Base-by-base conservation (phyloP, 2,797 vertebrate genomes). In the Neostethus bicornis region DNA sequence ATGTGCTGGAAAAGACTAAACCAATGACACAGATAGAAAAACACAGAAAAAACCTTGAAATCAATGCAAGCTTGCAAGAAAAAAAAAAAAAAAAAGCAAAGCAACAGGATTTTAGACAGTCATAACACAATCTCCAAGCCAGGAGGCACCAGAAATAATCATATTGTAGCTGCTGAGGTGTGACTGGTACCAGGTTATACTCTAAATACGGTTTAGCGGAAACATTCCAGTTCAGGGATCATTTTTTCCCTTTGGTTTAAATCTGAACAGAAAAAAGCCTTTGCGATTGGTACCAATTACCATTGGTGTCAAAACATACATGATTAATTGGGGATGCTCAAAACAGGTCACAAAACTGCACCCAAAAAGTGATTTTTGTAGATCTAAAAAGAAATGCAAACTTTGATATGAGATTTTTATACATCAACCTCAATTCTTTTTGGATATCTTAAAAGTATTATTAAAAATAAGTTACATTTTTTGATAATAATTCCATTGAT, bases 1-100 rank as follows among this genome's bases (percentile, higher is more conserved):
- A 60, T 70, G 55, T 47, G 73, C 48, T 51, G 49, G 58, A 64
- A 39, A 16, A 67, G 57, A 70, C 55, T 41, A 51, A 72, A 68
- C 50, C 41, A 57, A 42, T 53, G 20, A 56, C 48, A 70, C 53
- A 68, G 66, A 73, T 45, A 12, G 28, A 28, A 19, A 14, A n/a
- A 25, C 7, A 7, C 2, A 12, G 29, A 23, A 11, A 60, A 5
- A 73, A 11, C 48, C 39, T 48, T 68, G 59, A 77, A 75, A 53
- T 77, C 43, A 67, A 60, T 25, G 24, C 7, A 17, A 57, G 37
- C 13, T 50, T 64, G 32, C 10, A 57, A 70, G 32, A 19, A 17
- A 21, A 45, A 53, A 25, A 51, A 32, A 39, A 49, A 39, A 75
- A 78, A 78, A 45, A 53, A 25, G 51, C 32, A 39, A 49, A 39